Evolutionary conservation across 2,797 vertebrate species (phyloP), one percentile per base, ranked within the genome.

Genomic region (Brachyalestes nurse): DNA sequence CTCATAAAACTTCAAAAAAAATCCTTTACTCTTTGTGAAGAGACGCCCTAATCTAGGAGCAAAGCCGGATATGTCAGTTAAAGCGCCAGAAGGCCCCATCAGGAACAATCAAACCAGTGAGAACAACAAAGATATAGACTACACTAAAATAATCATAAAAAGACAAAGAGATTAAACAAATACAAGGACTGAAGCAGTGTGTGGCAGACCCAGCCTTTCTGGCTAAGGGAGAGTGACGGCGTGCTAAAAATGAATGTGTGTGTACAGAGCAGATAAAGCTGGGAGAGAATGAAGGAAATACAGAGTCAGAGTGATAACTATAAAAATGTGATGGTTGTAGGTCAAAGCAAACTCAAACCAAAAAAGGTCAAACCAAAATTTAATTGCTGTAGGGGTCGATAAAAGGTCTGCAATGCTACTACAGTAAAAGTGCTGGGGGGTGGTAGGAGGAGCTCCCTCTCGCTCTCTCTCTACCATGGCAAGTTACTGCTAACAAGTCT

Each of bases 191-290:
- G 47, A 51, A 2, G 13, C 47, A 47, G 9, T 12, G 21, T 3
- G 1, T 23, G 6, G n/a, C 23, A 34, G 13, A 65, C 62, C 14
- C 62, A 65, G 9, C 58, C 58, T 2, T n/a, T 23, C 57, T 60
- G 57, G 3, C 2, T 57, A 9, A 7, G n/a, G 17, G 0, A 23
- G 57, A 21, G 57, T 60, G 57, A 23, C 9, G 8, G 61, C 28
- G 5, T 17, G 47, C 47, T 51, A 4, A 51, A 4, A 51, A 51
- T 65, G 14, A 9, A 23, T 34, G 34, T 34, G 49, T 34, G 53
- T 71, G 70, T 25, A 1, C 4, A 72, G 53, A n/a, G 74, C 78
- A 90, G 88, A 92, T 89, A 89, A 91, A 83, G 61, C n/a, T 5
- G 42, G 40, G 10, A 78, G 57, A 80, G 78, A 87, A 72, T 82